Base-by-base conservation (phyloP, 2,113 vertebrate species). In the Turdus rufiventris region DNA sequence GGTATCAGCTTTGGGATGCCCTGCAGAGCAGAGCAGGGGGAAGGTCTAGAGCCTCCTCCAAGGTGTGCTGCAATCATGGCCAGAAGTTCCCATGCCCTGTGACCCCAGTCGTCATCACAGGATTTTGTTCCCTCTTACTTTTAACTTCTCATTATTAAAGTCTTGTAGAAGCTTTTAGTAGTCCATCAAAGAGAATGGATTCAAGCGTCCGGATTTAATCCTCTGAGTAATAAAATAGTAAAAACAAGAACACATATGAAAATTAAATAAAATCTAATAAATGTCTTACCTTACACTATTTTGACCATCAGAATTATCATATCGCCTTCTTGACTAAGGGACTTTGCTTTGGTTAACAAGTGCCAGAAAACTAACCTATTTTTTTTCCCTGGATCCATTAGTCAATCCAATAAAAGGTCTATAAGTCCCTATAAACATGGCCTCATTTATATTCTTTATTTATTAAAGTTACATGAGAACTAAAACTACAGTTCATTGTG, bases 101-200 rank as follows among this genome's bases (percentile, higher is more conserved):
- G 24, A 58, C 38, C 56, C 61, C 20, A 31, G 2, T 10, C 0
- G 0, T 60, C 53, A 60, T 54, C 71, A 17, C 12, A 48, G 48
- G 12, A 56, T 10, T 74, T 57, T 57, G 20, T 36, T 24, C 9
- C n/a, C 31, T 68, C 10, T 87, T 58, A 14, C 42, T 74, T 89
- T 53, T 45, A 66, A 66, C 6, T 81, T 72, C 48, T 72, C 12
- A 1, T 67, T 67, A n/a, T 48, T 43, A 40, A 89, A 75, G 18
- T 65, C n/a, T 75, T 26, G 14, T 15, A 38, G 43, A 72, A 85
- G 62, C 10, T 85, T 66, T 28, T 33, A 62, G 57, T 74, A 67
- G 61, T 31, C n/a, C 73, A 51, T 68, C 57, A 68, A 68, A 25
- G 42, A 63, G 28, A 75, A 58, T 29, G 34, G 40, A 79, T 82